Evolutionary conservation across 2,113 vertebrate species (phyloP), one percentile per base, ranked within the genome.

Genomic region (Drymodes brunneopygia): DNA sequence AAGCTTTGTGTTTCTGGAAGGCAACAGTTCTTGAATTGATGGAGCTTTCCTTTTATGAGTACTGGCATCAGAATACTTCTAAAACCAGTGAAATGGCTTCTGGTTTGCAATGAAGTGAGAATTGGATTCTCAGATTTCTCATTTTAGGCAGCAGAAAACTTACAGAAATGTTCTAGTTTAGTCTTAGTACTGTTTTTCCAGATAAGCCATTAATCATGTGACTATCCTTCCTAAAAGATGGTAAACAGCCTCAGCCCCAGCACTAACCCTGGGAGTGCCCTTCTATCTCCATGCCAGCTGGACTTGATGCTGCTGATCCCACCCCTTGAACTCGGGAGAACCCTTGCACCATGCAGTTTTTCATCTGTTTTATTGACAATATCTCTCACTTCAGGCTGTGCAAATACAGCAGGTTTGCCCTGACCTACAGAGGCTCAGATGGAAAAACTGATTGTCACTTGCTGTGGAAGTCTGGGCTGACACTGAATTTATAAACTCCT

Each of bases 321-420:
- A 48, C 1, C 10, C 36, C 27, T 35, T 40, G 54, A 33, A 20
- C 28, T 35, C 0, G 0, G 45, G 35, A 36, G 56, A 77, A 5
- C 56, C 29, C 40, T 33, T 48, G n/a, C 25, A 36, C 11, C 22
- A 2, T 22, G 11, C 22, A 2, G 40, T 73, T 92, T 66, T 36
- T 38, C 12, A 57, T 20, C 35, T 73, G 56, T 51, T 45, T 67
- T 73, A 35, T 16, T 65, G 40, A 33, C 40, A 2, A 0, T 6
- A 4, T 47, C 40, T 81, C 73, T 69, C 36, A 21, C 16, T 77
- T 69, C 35, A 53, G 40, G 10, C 50, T 87, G 2, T 64, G 28
- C 4, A 11, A 33, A 45, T 24, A 15, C 5, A 0, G 3, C n/a
- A 50, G 20, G 11, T 42, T 83, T 86, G 44, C 40, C 23, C 27